Base-by-base conservation (phyloP, 2,113 vertebrate genomes). In the Gymnocephalus cernua region DNA sequence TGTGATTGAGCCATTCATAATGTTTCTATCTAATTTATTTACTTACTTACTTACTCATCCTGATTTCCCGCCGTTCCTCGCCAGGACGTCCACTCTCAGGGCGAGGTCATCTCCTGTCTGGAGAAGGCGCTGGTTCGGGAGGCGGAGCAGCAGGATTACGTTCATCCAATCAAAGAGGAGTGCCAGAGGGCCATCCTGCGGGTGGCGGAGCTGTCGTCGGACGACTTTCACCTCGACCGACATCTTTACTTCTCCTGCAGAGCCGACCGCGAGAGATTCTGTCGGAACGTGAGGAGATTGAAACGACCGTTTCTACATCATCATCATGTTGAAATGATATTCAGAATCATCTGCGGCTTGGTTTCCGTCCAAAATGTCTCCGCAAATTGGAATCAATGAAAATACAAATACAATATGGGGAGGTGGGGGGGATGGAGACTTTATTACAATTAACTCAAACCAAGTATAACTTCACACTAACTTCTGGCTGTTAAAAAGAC, bases 211-310 rank as follows among this genome's bases (percentile, higher is more conserved):
- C 97, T 99, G 67, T 99, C 98, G 0, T 99, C 98, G 0, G 98
- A 99, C 16, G 95, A 96, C 91, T 99, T 99, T 88, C 98, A 99
- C 88, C 92, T 99, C 35, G 98, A 99, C 89, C 91, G 98, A 0
- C 97, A 99, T 27, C 96, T 99, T 29, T 99, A 97, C 93, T 98
- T 99, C 2, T 95, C 97, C 0, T 99, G 98, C 83, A 90, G 97
- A n/a, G 97, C 98, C 10, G 98, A 99, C 85, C 95, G 98, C 0
- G 98, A 99, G 67, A 95, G 96, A 4, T 99, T 99, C 91, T 99
- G 98, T 86, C 97, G 98, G 92, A 97, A 97, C 0, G 98, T 99
- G 87, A 93, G 96, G 50, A 73, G 16, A 47, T 3, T 54, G 4
- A 69, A 54, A n/a, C 2, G 4, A 58, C 19, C 7, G 47, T 13